Percentiles rank a stretch among this genome's conserved stretches.
Conservation (phyloP, 2,113 vertebrate genomes). For the Ceyx margarethae region DNA sequence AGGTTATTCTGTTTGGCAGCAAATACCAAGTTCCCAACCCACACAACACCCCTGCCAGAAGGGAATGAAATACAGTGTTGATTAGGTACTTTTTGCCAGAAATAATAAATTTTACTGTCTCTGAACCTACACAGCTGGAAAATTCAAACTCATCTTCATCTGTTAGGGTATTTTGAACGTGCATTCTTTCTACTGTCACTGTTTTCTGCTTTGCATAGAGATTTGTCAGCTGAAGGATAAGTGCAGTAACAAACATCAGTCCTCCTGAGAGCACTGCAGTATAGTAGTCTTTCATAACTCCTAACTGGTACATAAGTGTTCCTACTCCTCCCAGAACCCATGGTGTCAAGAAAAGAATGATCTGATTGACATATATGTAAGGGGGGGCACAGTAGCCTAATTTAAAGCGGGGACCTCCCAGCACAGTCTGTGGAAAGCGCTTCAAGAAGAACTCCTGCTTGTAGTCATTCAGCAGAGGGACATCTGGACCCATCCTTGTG, state of each 20-base stretch:
- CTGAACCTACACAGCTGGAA: constrained; percentile 87
- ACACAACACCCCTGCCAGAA: constrained; percentile 87
- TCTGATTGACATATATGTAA: constrained; percentile 92
- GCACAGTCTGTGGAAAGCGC: constrained; percentile 93
- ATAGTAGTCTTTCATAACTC: constrained; percentile 81
- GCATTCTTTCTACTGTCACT: constrained; percentile 83
- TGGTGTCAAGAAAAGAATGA: constrained; percentile 90
- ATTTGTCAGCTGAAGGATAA: constrained; percentile 83
- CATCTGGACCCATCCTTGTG: constrained; percentile 96
- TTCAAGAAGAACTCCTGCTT: constrained; percentile 99
- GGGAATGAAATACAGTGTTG: constrained; percentile 86
- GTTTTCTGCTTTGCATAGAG: constrained; percentile 80
- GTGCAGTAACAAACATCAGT: constrained; percentile 87
- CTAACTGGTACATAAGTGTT: constrained; percentile 87
- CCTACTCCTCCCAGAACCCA: constrained; percentile 91
- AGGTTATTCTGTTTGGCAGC: constrained; percentile 85
- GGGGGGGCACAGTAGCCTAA: constrained; percentile 92
- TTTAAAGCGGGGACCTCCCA: constrained; percentile 91
- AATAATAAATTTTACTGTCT: constrained; percentile 92
- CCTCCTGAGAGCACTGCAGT: constrained; percentile 83
- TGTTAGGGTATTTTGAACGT: constrained; percentile 81
- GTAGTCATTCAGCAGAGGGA: constrained; percentile 96
- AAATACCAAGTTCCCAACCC: constrained; percentile 95
- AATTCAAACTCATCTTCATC: constrained; percentile 98
- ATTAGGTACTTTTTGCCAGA: constrained; percentile 90